Conservation (phyloP, 2,113 vertebrate genomes). For the Dasyurus viverrinus region DNA sequence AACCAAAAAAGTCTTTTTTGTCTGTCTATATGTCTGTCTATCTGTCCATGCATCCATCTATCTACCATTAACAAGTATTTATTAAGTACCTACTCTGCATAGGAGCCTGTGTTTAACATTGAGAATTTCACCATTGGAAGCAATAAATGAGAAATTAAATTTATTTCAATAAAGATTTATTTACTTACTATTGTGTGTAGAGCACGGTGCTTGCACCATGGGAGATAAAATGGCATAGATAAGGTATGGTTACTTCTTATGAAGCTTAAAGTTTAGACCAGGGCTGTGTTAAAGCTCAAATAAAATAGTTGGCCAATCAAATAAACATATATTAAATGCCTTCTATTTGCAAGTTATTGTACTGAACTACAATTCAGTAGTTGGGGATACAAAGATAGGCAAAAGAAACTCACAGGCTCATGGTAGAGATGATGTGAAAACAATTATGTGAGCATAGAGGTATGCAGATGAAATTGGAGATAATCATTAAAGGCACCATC, state of each 20-base stretch:
- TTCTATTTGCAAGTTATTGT: not conserved
- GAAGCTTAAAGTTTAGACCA: not conserved
- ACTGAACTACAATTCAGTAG: too few relatives aligned
- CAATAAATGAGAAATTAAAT: not conserved
- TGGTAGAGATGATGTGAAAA: not conserved
- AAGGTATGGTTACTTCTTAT: not conserved
- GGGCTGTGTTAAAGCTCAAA: not conserved
- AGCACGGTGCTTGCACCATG: not conserved
- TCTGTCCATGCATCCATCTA: not conserved
- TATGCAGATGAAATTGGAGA: not conserved
- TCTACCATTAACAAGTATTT: too few relatives aligned
- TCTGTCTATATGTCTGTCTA: not conserved
- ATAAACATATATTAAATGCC: not conserved
- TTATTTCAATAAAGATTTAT: not conserved
- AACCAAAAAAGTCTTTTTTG: not conserved
- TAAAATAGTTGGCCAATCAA: not conserved
- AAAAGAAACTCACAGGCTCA: not conserved
- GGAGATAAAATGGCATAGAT: not conserved
- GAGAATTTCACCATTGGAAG: not conserved
- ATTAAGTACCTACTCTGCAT: not conserved
- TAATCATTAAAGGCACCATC: not conserved
- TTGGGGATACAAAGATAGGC: not conserved
- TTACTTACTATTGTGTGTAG: not conserved
- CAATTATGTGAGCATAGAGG: not conserved
- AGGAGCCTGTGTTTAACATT: not conserved